phyloP scores from a whole-genome alignment of 2,888 invertebrate genomes.

The Oconnorella tubifera region DNA sequence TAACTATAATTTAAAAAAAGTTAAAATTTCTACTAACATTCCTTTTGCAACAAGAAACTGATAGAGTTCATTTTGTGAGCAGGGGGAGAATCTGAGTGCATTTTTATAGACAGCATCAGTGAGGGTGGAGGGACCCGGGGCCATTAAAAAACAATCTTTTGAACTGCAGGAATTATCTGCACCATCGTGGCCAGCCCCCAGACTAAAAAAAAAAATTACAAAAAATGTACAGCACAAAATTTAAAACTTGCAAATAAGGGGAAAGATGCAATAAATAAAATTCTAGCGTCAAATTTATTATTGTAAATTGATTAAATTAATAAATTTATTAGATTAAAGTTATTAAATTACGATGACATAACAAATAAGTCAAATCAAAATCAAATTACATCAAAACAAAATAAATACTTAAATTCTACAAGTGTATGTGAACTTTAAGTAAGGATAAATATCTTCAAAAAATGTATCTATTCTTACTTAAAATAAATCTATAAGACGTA shows the following conservation, averaged over 20 bases:
- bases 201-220: constrained; percentile 26
- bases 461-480: too few species aligned
- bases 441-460: not conserved
- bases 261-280: too few species aligned
- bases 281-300: not conserved
- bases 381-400: too few species aligned
- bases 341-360: too few species aligned
- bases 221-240: not conserved
- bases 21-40: too few species aligned
- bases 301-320: too few species aligned
- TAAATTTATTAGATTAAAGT: too few species aligned
- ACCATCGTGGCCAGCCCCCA: constrained; percentile 41
- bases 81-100: constrained; percentile 38
- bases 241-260: too few species aligned
- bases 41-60: too few species aligned
- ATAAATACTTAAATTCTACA: not conserved
- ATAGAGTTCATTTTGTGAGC: constrained; percentile 33
- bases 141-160: constrained; percentile 39
- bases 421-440: not conserved
- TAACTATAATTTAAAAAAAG: too few species aligned
- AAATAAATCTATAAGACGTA: too few species aligned
- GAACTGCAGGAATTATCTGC: constrained; percentile 31
- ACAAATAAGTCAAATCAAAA: too few species aligned
- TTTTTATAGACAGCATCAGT: constrained; percentile 31
- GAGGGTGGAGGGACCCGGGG: constrained; percentile 30